These are phyloP conservation scores for Papilio helenus DNA, from an alignment of 1,140 invertebrate species.

Conservation along the genomic window DNA sequence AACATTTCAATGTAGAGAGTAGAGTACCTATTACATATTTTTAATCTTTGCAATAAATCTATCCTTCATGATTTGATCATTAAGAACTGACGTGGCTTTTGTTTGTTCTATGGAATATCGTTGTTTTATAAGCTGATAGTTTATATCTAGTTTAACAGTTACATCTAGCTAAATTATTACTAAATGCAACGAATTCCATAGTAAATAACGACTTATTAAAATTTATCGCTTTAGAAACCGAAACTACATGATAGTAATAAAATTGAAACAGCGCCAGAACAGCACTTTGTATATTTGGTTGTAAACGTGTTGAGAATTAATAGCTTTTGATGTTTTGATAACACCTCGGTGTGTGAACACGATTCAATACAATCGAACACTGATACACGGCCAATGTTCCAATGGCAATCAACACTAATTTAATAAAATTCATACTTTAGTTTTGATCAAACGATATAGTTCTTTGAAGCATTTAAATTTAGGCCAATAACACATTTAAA, in stretches of 20 bases:
- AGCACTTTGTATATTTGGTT: conserved; percentile 6
- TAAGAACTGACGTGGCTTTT: background rate
- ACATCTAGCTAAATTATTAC: too few relatives aligned
- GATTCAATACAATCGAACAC: background rate
- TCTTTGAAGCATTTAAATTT: background rate
- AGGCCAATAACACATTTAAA: background rate
- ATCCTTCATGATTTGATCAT: background rate
- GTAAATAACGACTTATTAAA: background rate
- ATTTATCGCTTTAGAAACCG: background rate
- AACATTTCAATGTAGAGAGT: background rate
- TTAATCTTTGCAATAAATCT: too few relatives aligned
- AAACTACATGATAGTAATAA: conserved; percentile 22
- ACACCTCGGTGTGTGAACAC: conserved; percentile 4
- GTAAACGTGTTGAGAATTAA: conserved; percentile 21
- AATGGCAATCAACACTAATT: background rate
- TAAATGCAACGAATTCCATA: background rate
- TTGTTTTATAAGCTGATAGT: too few relatives aligned
- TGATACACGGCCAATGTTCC: background rate
- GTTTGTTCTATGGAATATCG: background rate
- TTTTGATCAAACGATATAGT: background rate
- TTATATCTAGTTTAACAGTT: too few relatives aligned
- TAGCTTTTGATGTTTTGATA: conserved; percentile 21
- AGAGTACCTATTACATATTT: background rate
- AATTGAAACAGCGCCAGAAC: conserved; percentile 4
- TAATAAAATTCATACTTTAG: background rate